A percentile compares a stretch with the other conserved stretches of the same genome.
Evolutionary conservation across 2,888 invertebrate species (phyloP).

Genomic region (Dynastes tityus): DNA sequence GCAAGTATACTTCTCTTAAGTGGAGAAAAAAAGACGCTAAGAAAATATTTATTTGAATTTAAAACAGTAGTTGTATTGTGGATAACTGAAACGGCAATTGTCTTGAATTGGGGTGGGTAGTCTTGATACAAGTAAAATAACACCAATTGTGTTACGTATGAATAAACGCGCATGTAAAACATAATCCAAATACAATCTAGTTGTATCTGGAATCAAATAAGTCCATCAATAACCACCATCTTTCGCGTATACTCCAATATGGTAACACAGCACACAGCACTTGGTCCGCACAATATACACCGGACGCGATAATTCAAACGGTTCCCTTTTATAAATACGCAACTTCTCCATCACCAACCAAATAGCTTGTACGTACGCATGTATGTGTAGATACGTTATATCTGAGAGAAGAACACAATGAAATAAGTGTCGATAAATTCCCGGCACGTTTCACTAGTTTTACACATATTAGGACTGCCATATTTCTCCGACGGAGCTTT

Average conservation of each 20-base stretch:
- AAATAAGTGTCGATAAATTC: conserved; percentile 46
- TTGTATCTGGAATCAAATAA: conserved; percentile 1
- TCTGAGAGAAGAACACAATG: conserved; percentile 1
- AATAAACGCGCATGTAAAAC: neutral
- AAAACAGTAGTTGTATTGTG: no score
- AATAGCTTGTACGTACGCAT: neutral
- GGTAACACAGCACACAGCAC: neutral
- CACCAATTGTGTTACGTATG: no score
- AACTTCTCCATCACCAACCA: neutral
- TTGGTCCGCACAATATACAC: neutral
- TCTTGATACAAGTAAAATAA: no score
- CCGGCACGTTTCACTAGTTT: conserved; percentile 44
- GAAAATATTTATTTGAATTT: no score
- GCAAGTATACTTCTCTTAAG: no score
- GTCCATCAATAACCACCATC: neutral
- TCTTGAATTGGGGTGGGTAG: no score
- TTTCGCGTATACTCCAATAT: neutral
- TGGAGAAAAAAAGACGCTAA: no score
- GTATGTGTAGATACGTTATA: neutral
- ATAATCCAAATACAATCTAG: no score
- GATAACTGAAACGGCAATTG: no score
- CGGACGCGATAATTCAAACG: conserved; percentile 26
- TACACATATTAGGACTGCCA: conserved; percentile 46
- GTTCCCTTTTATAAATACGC: neutral
- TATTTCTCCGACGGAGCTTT: conserved; percentile 37